Percentiles rank a stretch among this genome's conserved stretches.
phyloP scores from a whole-genome alignment of 2,888 invertebrate species.

The Cephus sareptanus region DNA sequence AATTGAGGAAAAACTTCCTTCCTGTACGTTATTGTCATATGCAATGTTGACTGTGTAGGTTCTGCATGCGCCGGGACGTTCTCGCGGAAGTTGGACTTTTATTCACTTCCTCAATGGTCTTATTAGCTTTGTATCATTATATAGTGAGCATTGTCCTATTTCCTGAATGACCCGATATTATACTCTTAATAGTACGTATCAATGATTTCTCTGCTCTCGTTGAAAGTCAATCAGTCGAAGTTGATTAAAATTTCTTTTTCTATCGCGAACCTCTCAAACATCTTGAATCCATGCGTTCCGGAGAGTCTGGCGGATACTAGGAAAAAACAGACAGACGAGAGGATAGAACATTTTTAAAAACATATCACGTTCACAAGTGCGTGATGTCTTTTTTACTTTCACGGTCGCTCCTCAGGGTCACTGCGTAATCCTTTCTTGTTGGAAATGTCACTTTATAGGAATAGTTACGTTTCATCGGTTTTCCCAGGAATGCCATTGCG shows the following conservation, averaged over 20 bases:
- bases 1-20: background rate
- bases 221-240: background rate
- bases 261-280: background rate
- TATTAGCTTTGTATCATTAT: background rate
- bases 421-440: background rate
- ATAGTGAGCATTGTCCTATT: background rate
- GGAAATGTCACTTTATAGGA: background rate
- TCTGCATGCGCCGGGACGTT: background rate
- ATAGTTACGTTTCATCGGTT: background rate
- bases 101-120: background rate
- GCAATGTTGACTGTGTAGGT: background rate
- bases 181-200: background rate
- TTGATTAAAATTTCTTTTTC: background rate
- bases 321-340: constrained; percentile 11
- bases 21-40: background rate
- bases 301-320: background rate
- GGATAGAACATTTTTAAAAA: background rate
- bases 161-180: background rate
- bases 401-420: constrained; percentile 5
- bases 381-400: background rate
- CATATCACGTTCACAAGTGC: background rate
- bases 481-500: background rate
- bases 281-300: background rate
- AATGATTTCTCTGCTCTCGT: background rate
- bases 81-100: background rate